phyloP scores from a whole-genome alignment of 2,888 invertebrate species.

The Elmis aenea region DNA sequence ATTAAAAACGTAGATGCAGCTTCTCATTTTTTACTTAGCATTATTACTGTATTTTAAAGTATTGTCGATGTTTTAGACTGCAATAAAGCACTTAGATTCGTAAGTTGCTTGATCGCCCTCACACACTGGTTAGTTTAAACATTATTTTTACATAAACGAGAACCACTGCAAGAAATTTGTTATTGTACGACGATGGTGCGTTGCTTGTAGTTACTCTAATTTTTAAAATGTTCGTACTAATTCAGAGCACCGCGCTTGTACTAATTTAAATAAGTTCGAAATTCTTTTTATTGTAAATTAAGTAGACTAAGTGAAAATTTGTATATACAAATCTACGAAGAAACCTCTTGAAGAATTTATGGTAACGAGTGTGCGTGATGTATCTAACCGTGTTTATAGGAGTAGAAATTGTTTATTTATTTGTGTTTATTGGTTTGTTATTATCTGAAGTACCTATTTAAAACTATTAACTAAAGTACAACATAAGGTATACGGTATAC shows the following conservation, averaged over 20 bases:
- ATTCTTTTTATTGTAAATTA: conserved; percentile 21
- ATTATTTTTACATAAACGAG: conserved; percentile 12
- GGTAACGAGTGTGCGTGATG: conserved; percentile 35
- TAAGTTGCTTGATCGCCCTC: conserved; percentile 30
- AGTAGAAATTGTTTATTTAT: too few relatives aligned
- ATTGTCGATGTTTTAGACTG: conserved; percentile 23
- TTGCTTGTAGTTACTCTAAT: too few relatives aligned
- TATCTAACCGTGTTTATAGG: conserved; percentile 38
- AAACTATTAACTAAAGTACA: conserved; percentile 45
- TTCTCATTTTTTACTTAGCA: conserved; percentile 10
- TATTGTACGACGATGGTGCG: too few relatives aligned
- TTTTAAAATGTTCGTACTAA: too few relatives aligned
- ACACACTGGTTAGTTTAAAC: conserved; percentile 34
- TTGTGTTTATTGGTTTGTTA: too few relatives aligned
- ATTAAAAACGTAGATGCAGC: conserved; percentile 11
- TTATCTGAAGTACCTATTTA: too few relatives aligned
- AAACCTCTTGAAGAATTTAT: conserved; percentile 46
- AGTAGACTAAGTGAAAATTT: conserved; percentile 14
- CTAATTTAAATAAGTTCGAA: conserved; percentile 29
- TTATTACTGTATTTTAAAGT: conserved; percentile 16
- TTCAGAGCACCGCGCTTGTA: conserved; percentile 41
- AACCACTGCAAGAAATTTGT: too few relatives aligned
- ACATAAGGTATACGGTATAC: conserved; percentile 42
- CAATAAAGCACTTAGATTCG: conserved; percentile 16
- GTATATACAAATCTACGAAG: conserved; percentile 20